These are phyloP conservation scores for Charadrius vociferus DNA, from an alignment of 2,113 vertebrate species.

Conservation along the genomic window DNA sequence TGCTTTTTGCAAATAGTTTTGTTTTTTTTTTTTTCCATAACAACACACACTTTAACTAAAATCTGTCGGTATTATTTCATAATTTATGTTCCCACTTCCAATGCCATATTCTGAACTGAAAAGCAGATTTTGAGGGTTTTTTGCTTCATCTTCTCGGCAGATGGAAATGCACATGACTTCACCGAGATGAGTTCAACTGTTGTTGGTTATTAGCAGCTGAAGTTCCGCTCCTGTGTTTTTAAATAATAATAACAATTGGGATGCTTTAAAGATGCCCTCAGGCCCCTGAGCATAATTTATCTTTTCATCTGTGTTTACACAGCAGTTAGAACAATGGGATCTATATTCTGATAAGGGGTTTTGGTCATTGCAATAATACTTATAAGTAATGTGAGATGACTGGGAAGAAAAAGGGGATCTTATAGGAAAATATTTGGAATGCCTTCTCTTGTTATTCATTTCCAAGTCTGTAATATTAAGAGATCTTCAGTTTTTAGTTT, in stretches of 20 bases:
- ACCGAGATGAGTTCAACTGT: neutral
- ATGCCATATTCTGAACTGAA: neutral
- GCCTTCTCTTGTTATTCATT: neutral
- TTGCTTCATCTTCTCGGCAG: neutral
- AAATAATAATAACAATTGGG: neutral
- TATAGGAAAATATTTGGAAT: neutral
- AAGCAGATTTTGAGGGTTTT: neutral
- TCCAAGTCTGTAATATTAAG: neutral
- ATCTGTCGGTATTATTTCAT: neutral
- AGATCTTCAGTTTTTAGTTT: neutral
- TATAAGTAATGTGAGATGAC: neutral
- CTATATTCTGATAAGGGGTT: neutral
- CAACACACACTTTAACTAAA: neutral
- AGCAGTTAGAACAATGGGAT: neutral
- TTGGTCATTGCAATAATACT: neutral
- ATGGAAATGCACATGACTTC: neutral
- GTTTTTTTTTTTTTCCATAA: neutral
- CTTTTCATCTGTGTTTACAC: slow-evolving; percentile 8
- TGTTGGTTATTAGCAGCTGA: neutral
- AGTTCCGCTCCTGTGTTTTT: neutral
- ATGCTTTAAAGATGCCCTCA: neutral
- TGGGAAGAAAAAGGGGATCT: neutral
- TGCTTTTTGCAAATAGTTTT: neutral
- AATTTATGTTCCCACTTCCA: neutral
- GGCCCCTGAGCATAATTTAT: neutral